Base-by-base conservation (phyloP, 1,140 invertebrate species). In the Temnothorax curvispinosus region DNA sequence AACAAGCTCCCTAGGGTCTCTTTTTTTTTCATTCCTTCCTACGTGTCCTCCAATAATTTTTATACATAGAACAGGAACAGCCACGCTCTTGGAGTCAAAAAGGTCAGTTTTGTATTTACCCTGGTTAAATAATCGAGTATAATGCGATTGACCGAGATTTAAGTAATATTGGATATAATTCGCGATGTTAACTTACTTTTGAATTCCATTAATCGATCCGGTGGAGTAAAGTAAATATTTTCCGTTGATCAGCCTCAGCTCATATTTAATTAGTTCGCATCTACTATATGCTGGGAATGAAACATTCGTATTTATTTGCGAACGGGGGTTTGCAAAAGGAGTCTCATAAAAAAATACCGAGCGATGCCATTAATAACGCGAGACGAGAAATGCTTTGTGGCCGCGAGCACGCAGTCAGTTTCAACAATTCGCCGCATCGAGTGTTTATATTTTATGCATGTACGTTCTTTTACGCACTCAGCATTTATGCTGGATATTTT, bases 181-280 rank as follows among this genome's bases (percentile, higher is more conserved):
- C 27, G 54, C n/a, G 8, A 62, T 18, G 13, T 72, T 82, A 38
- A 74, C 41, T 82, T 21, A 69, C 21, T 62, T 60, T 47, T 27
- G 27, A 27, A 27, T 65, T 75, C 38, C 4, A 38, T 11, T 5
- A 18, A 27, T 60, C 44, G 38, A 13, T 74, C 41, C 15, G 38
- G 35, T 21, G 35, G 50, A 38, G 32, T 21, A 75, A 84, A 38
- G 32, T 21, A 75, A 84, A 84, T 89, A 90, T 82, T 87, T 87
- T 27, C 67, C 88, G 27, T n/a, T 74, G 32, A 11, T 41, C 76
- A 54, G 58, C 67, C 44, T 87, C 77, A 89, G 65, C 21, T 47
- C 21, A 90, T 90, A 89, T 92, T 91, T 92, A 92, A 91, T 91
- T 90, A 90, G 65, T 72, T 38, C 52, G 85, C 72, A 87, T 88